A percentile compares a stretch with the other conserved stretches of the same genome.
Evolutionary conservation across 1,140 invertebrate species (phyloP).

Genomic region (Heliconius hewitsoni): DNA sequence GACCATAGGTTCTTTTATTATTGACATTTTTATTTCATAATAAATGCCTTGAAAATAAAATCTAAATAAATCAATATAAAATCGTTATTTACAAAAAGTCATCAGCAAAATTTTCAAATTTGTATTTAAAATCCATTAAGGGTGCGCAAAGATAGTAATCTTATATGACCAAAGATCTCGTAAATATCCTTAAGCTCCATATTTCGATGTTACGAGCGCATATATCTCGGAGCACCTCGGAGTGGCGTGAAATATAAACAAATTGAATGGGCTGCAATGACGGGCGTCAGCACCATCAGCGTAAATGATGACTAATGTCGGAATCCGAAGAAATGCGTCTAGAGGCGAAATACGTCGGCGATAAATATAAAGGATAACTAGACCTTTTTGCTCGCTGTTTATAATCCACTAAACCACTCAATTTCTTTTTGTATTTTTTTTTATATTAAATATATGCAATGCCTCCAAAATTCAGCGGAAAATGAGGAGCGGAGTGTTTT

Average conservation of each 20-base stretch:
- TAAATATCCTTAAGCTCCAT: conserved; percentile 69
- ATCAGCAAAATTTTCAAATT: neutral
- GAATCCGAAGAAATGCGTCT: conserved; percentile 28
- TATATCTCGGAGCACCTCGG: conserved; percentile 66
- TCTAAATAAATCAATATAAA: neutral
- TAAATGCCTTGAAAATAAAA: no score
- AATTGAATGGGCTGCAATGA: conserved; percentile 74
- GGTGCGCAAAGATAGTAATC: conserved; percentile 15
- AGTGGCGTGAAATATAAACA: conserved; percentile 78
- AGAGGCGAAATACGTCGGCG: neutral
- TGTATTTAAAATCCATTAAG: conserved; percentile 52
- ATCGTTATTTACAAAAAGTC: neutral
- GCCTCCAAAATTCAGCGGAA: no score
- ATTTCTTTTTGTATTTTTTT: neutral
- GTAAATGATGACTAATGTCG: conserved; percentile 76
- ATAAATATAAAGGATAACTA: conserved; percentile 9
- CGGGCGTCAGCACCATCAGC: conserved; percentile 50
- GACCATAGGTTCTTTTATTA: no score
- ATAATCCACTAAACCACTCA: neutral
- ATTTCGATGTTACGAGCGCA: conserved; percentile 66
- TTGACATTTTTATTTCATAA: no score
- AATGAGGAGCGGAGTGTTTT: no score
- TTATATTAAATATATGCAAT: neutral
- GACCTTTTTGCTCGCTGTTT: neutral
- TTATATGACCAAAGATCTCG: conserved; percentile 51